phyloP scores from a whole-genome alignment of 2,888 invertebrate genomes.

The Synergus japonicus region DNA sequence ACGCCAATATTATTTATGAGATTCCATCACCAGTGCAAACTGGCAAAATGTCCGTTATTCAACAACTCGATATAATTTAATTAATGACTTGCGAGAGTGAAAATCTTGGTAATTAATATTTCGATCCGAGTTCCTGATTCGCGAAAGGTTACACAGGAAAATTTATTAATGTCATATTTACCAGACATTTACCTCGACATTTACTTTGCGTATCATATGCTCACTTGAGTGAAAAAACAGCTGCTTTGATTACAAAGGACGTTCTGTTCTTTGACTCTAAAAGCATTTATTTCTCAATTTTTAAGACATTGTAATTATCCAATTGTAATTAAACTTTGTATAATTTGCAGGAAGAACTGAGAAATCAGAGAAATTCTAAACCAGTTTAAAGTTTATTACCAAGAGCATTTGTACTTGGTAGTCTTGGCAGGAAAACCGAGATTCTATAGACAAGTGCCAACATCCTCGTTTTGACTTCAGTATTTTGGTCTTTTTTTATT shows the following conservation, averaged over 20 bases:
- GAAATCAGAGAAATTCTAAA: not conserved
- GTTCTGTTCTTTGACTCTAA: slow-evolving; percentile 36
- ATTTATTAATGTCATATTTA: not conserved
- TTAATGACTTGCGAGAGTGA: not conserved
- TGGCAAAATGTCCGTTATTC: not conserved
- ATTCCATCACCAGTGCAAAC: slow-evolving; percentile 21
- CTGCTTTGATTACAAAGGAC: slow-evolving; percentile 23
- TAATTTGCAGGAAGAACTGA: no score
- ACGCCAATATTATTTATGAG: slow-evolving; percentile 4
- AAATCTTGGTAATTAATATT: not conserved
- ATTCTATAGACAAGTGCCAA: not conserved
- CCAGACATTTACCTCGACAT: no score
- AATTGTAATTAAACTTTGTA: no score
- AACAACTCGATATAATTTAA: not conserved
- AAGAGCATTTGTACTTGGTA: not conserved
- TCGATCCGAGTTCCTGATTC: not conserved
- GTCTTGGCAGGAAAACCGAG: slow-evolving; percentile 3
- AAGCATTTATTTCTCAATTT: not conserved
- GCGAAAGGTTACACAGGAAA: not conserved
- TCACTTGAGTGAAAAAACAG: slow-evolving; percentile 12
- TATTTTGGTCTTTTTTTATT: slow-evolving; percentile 19
- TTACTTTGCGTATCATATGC: not conserved
- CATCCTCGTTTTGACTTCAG: not conserved
- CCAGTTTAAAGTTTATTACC: not conserved
- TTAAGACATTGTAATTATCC: no score